phyloP scores from a whole-genome alignment of 2,797 vertebrate genomes.

The Rhynchonycteris naso region DNA sequence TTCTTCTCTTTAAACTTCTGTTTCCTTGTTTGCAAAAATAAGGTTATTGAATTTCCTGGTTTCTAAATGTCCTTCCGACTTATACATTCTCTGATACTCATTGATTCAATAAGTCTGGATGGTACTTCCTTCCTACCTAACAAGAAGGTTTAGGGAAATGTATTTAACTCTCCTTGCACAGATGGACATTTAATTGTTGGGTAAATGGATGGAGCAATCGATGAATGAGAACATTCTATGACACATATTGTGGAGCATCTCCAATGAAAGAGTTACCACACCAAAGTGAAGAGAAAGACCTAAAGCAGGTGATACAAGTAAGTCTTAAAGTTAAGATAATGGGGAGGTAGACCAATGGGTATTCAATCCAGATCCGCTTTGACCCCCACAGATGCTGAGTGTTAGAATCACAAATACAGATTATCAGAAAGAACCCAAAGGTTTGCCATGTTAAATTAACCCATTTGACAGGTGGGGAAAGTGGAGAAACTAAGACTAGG shows the following conservation, averaged over 20 bases:
- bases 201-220: neutral
- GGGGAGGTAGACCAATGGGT: neutral
- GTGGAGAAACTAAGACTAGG: neutral
- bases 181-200: neutral
- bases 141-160: neutral
- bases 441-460: neutral
- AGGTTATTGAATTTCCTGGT: neutral
- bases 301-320: neutral
- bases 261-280: neutral
- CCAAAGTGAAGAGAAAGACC: neutral
- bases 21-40: slow-evolving; percentile 35
- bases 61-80: slow-evolving; percentile 43
- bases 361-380: neutral
- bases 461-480: neutral
- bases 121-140: neutral
- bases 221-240: neutral
- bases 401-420: neutral
- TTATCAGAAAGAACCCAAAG: slow-evolving; percentile 13
- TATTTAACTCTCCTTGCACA: neutral
- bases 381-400: neutral
- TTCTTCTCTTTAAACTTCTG: neutral
- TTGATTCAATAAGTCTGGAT: neutral
- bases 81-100: neutral
- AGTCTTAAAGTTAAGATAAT: neutral
- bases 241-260: neutral